These are phyloP conservation scores for Trichacis sp. DNA, from an alignment of 2,888 invertebrate species.

Conservation along the genomic window DNA sequence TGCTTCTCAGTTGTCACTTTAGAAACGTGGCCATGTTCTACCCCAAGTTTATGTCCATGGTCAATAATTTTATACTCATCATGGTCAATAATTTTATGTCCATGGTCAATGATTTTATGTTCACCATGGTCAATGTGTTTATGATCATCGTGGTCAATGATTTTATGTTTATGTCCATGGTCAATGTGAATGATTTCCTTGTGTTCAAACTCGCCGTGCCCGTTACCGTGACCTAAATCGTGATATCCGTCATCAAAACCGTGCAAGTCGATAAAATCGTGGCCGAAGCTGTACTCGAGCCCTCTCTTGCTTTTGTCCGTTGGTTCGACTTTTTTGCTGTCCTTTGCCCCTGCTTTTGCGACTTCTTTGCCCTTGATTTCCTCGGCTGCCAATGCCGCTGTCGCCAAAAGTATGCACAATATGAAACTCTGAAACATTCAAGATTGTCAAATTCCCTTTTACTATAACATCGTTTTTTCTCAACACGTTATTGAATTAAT, in stretches of 20 bases:
- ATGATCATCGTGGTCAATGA: too few relatives aligned
- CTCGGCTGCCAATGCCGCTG: conserved; percentile 46
- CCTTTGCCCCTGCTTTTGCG: conserved; percentile 39
- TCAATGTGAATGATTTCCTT: conserved; percentile 41
- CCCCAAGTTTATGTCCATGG: too few relatives aligned
- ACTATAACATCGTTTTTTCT: too few relatives aligned
- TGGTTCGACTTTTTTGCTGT: conserved; percentile 33
- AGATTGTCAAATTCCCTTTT: too few relatives aligned
- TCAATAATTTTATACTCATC: too few relatives aligned
- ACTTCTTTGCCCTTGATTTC: conserved; percentile 26
- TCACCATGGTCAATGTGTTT: too few relatives aligned
- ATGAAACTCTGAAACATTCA: conserved; percentile 56
- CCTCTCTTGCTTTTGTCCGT: conserved; percentile 61
- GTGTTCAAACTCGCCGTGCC: conserved; percentile 23
- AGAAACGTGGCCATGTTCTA: too few relatives aligned
- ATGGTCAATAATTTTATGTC: too few relatives aligned
- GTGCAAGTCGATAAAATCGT: conserved; percentile 23
- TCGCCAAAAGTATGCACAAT: conserved; percentile 50
- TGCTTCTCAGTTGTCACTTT: too few relatives aligned
- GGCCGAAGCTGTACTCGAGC: conserved; percentile 55
- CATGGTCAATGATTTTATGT: too few relatives aligned
- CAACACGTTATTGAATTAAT: too few relatives aligned
- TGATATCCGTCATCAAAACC: conserved; percentile 23
- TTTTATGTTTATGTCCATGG: conserved; percentile 40
- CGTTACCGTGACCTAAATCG: conserved; percentile 20